These are phyloP conservation scores for Corythornis leucogaster DNA, from an alignment of 2,797 vertebrate species.

Conservation along the genomic window DNA sequence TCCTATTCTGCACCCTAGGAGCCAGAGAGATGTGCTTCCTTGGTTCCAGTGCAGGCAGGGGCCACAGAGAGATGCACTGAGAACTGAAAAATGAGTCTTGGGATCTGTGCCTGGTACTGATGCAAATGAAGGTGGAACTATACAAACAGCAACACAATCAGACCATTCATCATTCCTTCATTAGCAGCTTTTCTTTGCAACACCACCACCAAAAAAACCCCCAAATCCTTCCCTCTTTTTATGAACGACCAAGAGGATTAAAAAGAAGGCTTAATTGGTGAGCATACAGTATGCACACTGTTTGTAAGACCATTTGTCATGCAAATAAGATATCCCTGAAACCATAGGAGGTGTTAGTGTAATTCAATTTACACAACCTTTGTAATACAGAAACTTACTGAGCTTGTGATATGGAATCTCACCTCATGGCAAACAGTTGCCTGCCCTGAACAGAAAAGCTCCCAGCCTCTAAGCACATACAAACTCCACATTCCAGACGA, in stretches of 20 bases:
- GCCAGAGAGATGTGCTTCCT: conserved; percentile 56
- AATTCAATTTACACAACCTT: conserved; percentile 24
- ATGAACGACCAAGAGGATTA: conserved; percentile 28
- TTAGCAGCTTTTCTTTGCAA: conserved; percentile 73
- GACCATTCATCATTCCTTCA: conserved; percentile 78
- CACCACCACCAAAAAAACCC: conserved; percentile 13
- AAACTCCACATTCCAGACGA: neutral
- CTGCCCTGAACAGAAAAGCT: neutral
- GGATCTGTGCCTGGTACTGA: conserved; percentile 82
- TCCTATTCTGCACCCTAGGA: neutral
- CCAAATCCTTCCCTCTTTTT: conserved; percentile 53
- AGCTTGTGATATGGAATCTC: neutral
- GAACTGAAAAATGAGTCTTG: conserved; percentile 63
- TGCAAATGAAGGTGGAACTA: conserved; percentile 83
- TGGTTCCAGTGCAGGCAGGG: conserved; percentile 2
- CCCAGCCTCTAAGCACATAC: neutral
- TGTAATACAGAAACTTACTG: neutral
- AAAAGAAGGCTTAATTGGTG: conserved; percentile 74
- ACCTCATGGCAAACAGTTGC: neutral
- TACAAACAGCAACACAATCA: conserved; percentile 81
- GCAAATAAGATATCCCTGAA: conserved; percentile 50
- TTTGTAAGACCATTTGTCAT: conserved; percentile 41
- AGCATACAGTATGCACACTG: conserved; percentile 9
- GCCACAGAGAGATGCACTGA: conserved; percentile 63
- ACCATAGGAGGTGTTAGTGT: conserved; percentile 16